Evolutionary conservation across 2,797 vertebrate species (phyloP).

Genomic region (Cirrhinus mrigala): DNA sequence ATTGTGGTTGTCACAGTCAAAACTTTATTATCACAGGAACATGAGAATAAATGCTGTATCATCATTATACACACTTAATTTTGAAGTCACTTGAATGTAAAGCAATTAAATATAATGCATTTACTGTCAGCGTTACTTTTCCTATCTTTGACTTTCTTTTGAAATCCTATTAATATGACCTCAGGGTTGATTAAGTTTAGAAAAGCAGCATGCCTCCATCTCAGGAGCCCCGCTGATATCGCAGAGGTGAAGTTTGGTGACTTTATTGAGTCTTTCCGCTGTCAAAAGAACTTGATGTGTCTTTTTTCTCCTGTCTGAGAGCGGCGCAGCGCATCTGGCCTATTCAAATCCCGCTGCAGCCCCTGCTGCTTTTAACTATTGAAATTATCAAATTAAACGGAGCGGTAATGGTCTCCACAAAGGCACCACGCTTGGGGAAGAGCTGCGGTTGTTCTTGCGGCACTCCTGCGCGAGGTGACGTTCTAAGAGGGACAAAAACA

Average conservation of each 20-base stretch:
- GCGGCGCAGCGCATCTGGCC: constrained; percentile 6
- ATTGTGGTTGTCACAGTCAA: background rate
- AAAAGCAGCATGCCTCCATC: background rate
- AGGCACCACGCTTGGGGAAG: constrained; percentile 24
- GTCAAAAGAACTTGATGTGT: constrained; percentile 28
- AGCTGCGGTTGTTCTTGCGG: constrained; percentile 36
- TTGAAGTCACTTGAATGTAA: background rate
- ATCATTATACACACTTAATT: background rate
- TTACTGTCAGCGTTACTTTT: background rate
- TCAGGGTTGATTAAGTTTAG: constrained; percentile 8
- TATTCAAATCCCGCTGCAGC: constrained; percentile 12
- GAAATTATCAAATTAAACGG: constrained; percentile 50
- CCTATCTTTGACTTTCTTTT: constrained; percentile 22
- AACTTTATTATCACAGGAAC: background rate
- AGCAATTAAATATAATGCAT: background rate
- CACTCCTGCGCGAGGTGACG: constrained; percentile 30
- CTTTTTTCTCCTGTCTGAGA: constrained; percentile 19
- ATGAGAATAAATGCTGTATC: background rate
- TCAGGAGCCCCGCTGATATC: constrained; percentile 30
- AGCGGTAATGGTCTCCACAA: constrained; percentile 30
- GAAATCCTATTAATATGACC: constrained; percentile 23
- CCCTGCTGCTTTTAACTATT: constrained; percentile 48
- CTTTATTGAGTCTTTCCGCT: constrained; percentile 27
- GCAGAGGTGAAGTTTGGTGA: background rate
- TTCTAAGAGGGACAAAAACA: constrained; percentile 48